Conservation (phyloP, 2,888 invertebrate species). For the Rhorus exstirpatorius region DNA sequence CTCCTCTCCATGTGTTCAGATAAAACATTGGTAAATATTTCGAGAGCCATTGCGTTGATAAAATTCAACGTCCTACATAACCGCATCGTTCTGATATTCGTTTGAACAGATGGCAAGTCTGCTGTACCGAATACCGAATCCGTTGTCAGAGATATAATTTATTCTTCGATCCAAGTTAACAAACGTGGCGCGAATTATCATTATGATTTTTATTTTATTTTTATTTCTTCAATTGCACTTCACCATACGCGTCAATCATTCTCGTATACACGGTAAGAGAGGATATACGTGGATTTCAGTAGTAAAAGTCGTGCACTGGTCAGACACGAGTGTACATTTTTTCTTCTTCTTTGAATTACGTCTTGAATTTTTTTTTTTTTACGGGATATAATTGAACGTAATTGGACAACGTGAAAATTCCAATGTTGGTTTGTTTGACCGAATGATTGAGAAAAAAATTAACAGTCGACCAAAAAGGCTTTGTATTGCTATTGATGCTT, state of each 20-base stretch:
- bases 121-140: conserved; percentile 35
- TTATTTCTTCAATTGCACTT: neutral
- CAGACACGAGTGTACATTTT: conserved; percentile 5
- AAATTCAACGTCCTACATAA: conserved; percentile 25
- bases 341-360: neutral
- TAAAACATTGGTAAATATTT: conserved; percentile 22
- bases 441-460: too few relatives aligned
- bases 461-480: too few relatives aligned
- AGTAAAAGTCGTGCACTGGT: conserved; percentile 29
- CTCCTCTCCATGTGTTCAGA: too few relatives aligned
- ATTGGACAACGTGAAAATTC: neutral
- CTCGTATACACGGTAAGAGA: neutral
- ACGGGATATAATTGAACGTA: neutral
- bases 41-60: conserved; percentile 13
- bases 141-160: conserved; percentile 12
- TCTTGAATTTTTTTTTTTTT: neutral
- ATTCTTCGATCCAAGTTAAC: conserved; percentile 15
- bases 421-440: too few relatives aligned
- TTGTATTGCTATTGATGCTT: too few relatives aligned
- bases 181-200: conserved; percentile 5
- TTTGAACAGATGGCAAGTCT: conserved; percentile 59
- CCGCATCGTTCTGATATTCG: conserved; percentile 21
- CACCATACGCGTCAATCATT: neutral
- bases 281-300: neutral
- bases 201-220: neutral